Percentiles rank a stretch among this genome's conserved stretches.
Conservation (phyloP, 2,888 invertebrate species). For the Apocheima hispidaria region DNA sequence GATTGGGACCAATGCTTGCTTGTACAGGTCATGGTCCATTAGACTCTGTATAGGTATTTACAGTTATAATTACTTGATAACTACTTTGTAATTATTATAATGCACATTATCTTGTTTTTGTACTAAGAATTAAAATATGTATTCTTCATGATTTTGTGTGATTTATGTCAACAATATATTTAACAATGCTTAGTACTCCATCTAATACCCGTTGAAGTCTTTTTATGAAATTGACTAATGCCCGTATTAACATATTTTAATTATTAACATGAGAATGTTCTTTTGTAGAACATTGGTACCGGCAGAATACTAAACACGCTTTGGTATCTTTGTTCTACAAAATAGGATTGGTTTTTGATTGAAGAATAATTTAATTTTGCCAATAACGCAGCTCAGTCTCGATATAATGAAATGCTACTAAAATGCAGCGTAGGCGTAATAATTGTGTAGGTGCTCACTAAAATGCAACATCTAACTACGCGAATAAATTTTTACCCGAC, state of each 20-base stretch:
- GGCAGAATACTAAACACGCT: no score
- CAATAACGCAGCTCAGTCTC: not conserved
- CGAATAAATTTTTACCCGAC: no score
- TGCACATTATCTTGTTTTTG: conserved; percentile 66
- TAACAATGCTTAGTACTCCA: conserved; percentile 25
- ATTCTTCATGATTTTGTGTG: conserved; percentile 58
- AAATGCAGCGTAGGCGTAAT: conserved; percentile 18
- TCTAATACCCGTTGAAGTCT: conserved; percentile 16
- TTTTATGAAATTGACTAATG: conserved; percentile 2
- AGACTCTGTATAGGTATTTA: conserved; percentile 26
- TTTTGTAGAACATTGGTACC: no score
- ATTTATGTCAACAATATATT: conserved; percentile 38
- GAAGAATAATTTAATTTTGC: no score
- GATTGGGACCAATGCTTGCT: conserved; percentile 54
- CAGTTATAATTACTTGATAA: conserved; percentile 37
- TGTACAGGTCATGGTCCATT: conserved; percentile 44
- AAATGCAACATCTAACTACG: conserved; percentile 22
- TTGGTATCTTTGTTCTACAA: no score
- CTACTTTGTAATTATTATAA: conserved; percentile 55
- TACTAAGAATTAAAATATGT: conserved; percentile 70
- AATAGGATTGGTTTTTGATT: no score
- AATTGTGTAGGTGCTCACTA: conserved; percentile 24
- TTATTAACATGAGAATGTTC: not conserved
- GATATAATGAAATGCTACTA: conserved; percentile 7
- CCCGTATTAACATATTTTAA: not conserved